Conservation (phyloP, 2,888 invertebrate genomes). For the Sarcophaga variegata region DNA sequence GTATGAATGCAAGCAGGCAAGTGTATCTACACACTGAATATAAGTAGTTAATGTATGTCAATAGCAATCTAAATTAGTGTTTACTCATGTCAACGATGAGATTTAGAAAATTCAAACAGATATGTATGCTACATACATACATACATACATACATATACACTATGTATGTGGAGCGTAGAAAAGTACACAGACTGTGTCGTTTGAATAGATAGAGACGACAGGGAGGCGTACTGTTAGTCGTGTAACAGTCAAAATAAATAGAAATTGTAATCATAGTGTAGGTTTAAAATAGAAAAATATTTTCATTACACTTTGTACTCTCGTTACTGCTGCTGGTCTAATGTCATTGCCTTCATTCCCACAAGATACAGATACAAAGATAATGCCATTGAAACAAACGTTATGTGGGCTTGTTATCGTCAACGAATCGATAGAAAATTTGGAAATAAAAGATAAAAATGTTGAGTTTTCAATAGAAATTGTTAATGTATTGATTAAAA, state of each 20-base stretch:
- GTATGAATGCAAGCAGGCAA: background rate
- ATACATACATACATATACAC: background rate
- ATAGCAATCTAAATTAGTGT: slow-evolving; percentile 68
- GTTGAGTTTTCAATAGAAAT: slow-evolving; percentile 10
- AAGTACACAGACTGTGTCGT: background rate
- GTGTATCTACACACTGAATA: slow-evolving; percentile 8
- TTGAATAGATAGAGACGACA: background rate
- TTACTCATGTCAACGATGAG: slow-evolving; percentile 67
- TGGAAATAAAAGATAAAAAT: slow-evolving; percentile 1
- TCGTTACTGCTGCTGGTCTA: background rate
- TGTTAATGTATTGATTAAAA: slow-evolving; percentile 13
- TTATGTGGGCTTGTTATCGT: slow-evolving; percentile 27
- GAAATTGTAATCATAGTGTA: slow-evolving; percentile 59
- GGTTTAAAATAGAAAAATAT: slow-evolving; percentile 54
- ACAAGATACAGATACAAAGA: slow-evolving; percentile 26
- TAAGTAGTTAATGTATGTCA: slow-evolving; percentile 65
- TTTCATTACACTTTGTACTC: slow-evolving; percentile 35
- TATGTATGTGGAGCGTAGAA: background rate
- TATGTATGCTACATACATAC: background rate
- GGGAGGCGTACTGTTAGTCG: background rate
- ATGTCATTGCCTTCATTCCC: slow-evolving; percentile 32
- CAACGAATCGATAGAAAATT: background rate
- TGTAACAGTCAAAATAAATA: slow-evolving; percentile 16
- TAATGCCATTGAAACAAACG: slow-evolving; percentile 8
- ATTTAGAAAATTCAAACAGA: slow-evolving; percentile 52